Evolutionary conservation across 1,140 invertebrate genomes (phyloP).

Genomic region (Drosophila azteca): DNA sequence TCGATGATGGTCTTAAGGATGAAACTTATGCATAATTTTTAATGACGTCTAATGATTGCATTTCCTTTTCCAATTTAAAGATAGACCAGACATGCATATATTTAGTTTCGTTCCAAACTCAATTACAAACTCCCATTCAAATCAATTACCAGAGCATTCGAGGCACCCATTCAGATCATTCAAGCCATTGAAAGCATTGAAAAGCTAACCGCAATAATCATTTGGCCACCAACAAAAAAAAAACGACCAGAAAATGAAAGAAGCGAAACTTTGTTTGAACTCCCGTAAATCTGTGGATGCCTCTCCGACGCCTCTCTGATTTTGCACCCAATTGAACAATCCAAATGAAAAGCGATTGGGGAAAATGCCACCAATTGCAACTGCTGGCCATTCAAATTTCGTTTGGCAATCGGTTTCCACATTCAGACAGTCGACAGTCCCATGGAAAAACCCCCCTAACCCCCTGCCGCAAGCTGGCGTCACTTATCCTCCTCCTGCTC

Average conservation of each 20-base stretch:
- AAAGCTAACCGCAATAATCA: conserved; percentile 17
- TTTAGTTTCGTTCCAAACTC: neutral
- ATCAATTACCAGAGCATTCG: conserved; percentile 9
- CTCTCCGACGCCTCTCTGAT: conserved; percentile 5
- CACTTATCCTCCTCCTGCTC: neutral
- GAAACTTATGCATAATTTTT: too few species aligned
- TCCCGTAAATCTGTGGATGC: conserved; percentile 5
- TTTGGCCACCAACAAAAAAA: conserved; percentile 18
- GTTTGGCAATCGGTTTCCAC: conserved; percentile 24
- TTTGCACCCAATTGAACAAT: conserved; percentile 43
- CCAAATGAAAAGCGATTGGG: conserved; percentile 34
- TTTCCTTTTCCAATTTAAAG: neutral
- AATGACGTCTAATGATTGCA: neutral
- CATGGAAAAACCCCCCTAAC: conserved; percentile 25
- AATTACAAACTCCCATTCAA: conserved; percentile 13
- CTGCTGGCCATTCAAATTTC: conserved; percentile 32
- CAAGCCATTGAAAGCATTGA: neutral
- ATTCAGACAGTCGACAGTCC: neutral
- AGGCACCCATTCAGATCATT: too few species aligned
- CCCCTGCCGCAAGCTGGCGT: conserved; percentile 17
- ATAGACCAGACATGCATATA: too few species aligned
- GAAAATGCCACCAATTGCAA: conserved; percentile 25
- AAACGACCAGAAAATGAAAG: neutral
- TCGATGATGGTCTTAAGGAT: too few species aligned
- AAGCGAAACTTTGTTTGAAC: conserved; percentile 16